Evolutionary conservation across 2,797 vertebrate species (phyloP), one percentile per base, ranked within the genome.

Genomic region (Mormyrus hasselquistii): DNA sequence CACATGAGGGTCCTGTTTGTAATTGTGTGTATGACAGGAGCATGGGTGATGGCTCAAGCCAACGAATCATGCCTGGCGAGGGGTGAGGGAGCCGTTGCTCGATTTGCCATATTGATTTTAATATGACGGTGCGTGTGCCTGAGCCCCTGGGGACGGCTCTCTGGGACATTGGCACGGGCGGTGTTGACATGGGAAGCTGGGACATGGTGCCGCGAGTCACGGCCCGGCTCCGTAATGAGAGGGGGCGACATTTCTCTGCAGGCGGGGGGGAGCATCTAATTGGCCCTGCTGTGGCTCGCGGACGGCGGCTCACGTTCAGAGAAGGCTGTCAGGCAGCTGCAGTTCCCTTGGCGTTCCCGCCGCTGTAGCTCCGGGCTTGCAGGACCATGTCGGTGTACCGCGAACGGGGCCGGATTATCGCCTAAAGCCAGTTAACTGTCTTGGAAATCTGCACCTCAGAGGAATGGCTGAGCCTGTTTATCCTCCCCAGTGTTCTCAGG

Each of bases 381-480:
- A 88, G 29, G 65, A 65, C 57, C 62, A 29, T 22, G 44, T 44
- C 65, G 2, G 65, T 69, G 89, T 90, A 90, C 89, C 34, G 16
- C 87, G 65, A 59, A 49, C 47, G 49, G 25, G 38, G 88, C 50
- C 50, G 88, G 90, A 89, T 90, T 90, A 90, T 62, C 87, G 76
- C 50, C 90, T 73, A 90, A 88, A 76, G 82, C 87, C 59, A 44
- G 88, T 59, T 87, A 89, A 88, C 62, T 62, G 90, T 65, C 50
- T 85, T 89, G 88, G 89, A 90, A 91, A 90, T 76, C 89, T 41
- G 29, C 84, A 85, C 88, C 69, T 89, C 55, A 55, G 52, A 47
- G 89, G 88, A 59, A 87, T 50, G 88, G 82, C 73, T 69, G 50
- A 84, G 25, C 1, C 50, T 59, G n/a, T 87, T 88, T 87, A 88